phyloP scores from a whole-genome alignment of 2,797 vertebrate species.

The Paramormyrops hopkinsi region DNA sequence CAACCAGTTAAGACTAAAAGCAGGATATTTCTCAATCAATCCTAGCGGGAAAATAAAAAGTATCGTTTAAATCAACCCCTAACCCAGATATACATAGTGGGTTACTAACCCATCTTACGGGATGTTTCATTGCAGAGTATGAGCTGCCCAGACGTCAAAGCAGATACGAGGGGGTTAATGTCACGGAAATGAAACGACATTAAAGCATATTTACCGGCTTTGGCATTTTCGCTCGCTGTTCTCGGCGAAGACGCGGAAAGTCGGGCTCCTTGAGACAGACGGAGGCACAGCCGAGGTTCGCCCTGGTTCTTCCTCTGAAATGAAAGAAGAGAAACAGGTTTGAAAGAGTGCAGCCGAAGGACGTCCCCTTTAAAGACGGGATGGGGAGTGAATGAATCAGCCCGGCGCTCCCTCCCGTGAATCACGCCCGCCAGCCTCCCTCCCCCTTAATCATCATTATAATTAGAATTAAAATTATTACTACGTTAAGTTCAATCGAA shows the following conservation, averaged over 20 bases:
- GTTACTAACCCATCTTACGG: background rate
- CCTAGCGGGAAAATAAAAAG: background rate
- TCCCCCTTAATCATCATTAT: background rate
- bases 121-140: background rate
- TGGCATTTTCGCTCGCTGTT: conserved; percentile 58
- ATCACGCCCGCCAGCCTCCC: conserved; percentile 30
- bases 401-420: conserved; percentile 28
- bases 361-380: background rate
- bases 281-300: conserved; percentile 5
- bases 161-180: background rate
- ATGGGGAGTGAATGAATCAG: conserved; percentile 22
- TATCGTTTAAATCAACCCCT: background rate
- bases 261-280: background rate
- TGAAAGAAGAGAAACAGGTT: conserved; percentile 63
- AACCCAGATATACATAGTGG: background rate
- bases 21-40: background rate
- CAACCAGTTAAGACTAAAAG: background rate
- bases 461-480: background rate
- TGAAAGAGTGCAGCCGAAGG: conserved; percentile 38
- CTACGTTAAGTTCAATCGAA: background rate
- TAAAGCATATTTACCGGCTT: conserved; percentile 57
- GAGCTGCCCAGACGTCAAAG: background rate
- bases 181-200: background rate
- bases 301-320: conserved; percentile 37
- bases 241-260: conserved; percentile 10